phyloP scores from a whole-genome alignment of 2,888 invertebrate genomes.

The Mechanitis mazaeus region DNA sequence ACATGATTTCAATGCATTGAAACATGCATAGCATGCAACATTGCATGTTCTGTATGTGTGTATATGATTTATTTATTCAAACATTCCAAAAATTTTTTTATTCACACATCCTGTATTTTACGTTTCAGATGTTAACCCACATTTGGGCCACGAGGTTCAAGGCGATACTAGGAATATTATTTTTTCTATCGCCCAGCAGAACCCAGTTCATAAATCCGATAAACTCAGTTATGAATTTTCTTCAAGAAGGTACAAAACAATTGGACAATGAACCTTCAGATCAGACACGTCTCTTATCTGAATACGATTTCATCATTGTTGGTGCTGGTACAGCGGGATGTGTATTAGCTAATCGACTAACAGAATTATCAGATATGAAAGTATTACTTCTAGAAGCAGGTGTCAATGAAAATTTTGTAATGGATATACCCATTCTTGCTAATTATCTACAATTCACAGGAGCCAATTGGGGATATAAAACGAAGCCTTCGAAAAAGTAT shows the following conservation, averaged over 20 bases:
- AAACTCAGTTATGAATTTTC: constrained; percentile 70
- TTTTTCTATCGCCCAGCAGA: constrained; percentile 33
- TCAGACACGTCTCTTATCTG: constrained; percentile 61
- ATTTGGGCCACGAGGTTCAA: constrained; percentile 39
- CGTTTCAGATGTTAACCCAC: constrained; percentile 60
- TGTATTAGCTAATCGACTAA: constrained; percentile 82
- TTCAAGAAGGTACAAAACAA: constrained; percentile 73
- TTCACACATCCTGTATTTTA: not conserved
- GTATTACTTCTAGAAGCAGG: constrained; percentile 86
- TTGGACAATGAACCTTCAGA: constrained; percentile 74
- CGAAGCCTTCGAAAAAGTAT: constrained; percentile 83
- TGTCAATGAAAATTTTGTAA: constrained; percentile 80
- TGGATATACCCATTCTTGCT: constrained; percentile 86
- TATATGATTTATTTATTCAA: too few relatives aligned
- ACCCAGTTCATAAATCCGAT: constrained; percentile 57
- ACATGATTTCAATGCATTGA: too few relatives aligned
- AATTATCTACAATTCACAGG: constrained; percentile 83
- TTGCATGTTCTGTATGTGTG: too few relatives aligned
- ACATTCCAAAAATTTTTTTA: too few relatives aligned
- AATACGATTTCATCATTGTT: constrained; percentile 86
- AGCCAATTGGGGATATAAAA: constrained; percentile 89
- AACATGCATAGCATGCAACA: too few relatives aligned
- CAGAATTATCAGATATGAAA: constrained; percentile 82
- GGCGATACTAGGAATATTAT: constrained; percentile 46
- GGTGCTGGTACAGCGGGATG: constrained; percentile 90